Evolutionary conservation across 1,140 invertebrate genomes (phyloP).

Genomic region (Procambarus clarkii): DNA sequence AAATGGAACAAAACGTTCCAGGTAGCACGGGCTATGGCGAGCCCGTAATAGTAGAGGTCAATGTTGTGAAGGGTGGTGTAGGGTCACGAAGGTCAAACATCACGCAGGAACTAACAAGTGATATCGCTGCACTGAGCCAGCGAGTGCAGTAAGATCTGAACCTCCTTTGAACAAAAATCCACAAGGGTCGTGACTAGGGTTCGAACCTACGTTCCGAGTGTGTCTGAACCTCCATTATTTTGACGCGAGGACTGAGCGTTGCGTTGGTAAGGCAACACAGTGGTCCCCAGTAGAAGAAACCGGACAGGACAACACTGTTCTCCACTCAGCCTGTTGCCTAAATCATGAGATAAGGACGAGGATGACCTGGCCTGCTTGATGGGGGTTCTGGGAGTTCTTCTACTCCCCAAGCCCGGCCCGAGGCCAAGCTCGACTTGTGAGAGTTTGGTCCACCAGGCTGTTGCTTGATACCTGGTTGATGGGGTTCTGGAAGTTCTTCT

Average conservation of each 20-base stretch:
- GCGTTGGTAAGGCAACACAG: not conserved
- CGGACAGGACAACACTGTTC: not conserved
- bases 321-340: conserved; percentile 4
- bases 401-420: too few species aligned
- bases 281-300: not conserved
- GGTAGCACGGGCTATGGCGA: too few species aligned
- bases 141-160: not conserved
- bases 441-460: too few species aligned
- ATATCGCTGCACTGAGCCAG: not conserved
- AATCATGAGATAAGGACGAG: not conserved
- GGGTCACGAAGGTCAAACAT: not conserved
- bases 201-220: too few species aligned
- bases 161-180: not conserved
- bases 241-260: not conserved
- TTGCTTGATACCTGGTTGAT: too few species aligned
- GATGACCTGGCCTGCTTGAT: not conserved
- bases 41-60: not conserved
- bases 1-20: too few species aligned
- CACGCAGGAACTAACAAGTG: not conserved
- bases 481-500: too few species aligned
- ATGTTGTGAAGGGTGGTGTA: not conserved
- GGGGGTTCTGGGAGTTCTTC: too few species aligned
- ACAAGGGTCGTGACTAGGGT: too few species aligned
- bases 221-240: not conserved
- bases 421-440: too few species aligned